Evolutionary conservation across 2,113 vertebrate genomes (phyloP).

Genomic region (Lycocorax pyrrhopterus): DNA sequence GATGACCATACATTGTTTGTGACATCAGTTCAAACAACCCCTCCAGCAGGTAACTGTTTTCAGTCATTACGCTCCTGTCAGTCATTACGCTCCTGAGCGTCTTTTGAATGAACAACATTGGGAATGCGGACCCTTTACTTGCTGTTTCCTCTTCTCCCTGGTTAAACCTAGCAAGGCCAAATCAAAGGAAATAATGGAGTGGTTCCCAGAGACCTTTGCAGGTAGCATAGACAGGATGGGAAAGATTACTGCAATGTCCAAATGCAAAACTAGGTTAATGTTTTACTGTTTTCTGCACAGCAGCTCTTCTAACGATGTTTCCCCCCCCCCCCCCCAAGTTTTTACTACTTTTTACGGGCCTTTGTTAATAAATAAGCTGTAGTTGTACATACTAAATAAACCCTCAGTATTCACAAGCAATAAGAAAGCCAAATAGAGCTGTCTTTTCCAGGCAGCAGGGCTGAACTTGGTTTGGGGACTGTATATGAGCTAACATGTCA

Average conservation of each 20-base stretch:
- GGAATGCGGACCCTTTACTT: not conserved
- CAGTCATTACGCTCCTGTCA: not conserved
- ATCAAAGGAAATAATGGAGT: not conserved
- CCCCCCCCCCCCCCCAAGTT: not conserved
- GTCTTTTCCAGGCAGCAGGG: conserved; percentile 50
- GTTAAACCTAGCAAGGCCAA: not conserved
- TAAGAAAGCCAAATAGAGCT: conserved; percentile 70
- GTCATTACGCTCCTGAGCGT: not conserved
- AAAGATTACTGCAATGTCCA: conserved; percentile 27
- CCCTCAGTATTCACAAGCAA: conserved; percentile 82
- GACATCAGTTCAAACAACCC: not conserved
- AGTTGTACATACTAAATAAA: conserved; percentile 68
- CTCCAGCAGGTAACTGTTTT: not conserved
- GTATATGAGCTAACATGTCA: conserved; percentile 51
- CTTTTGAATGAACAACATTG: not conserved
- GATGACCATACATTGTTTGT: not conserved
- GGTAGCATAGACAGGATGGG: not conserved
- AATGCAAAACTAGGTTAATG: conserved; percentile 53
- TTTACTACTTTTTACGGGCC: conserved; percentile 67
- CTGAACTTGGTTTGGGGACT: conserved; percentile 69
- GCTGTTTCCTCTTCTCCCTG: not conserved
- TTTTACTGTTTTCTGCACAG: conserved; percentile 21
- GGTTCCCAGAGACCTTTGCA: not conserved
- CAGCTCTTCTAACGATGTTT: conserved; percentile 46
- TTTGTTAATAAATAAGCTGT: conserved; percentile 65